Conservation (phyloP, 2,888 invertebrate genomes). For the Carabus problematicus region DNA sequence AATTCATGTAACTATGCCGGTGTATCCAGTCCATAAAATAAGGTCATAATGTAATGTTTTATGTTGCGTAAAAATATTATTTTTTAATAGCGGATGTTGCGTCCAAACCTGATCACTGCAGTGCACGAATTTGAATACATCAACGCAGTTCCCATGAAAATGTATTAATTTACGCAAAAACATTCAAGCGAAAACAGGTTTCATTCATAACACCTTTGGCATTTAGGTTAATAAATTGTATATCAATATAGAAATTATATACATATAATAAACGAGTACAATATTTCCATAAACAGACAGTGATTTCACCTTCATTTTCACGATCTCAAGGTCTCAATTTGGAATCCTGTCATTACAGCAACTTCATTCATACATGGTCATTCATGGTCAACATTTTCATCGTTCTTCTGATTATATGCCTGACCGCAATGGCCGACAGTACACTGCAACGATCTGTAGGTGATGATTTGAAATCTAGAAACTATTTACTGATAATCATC, state of each 20-base stretch:
- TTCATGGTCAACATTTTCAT: slow-evolving; percentile 15
- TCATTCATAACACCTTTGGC: slow-evolving; percentile 4
- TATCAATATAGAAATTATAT: background rate
- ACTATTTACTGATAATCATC: slow-evolving; percentile 19
- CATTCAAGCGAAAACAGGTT: background rate
- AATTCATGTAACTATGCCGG: no score
- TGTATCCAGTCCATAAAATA: no score
- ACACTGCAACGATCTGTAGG: slow-evolving; percentile 5
- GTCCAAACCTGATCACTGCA: no score
- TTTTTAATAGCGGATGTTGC: no score
- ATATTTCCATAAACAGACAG: slow-evolving; percentile 3
- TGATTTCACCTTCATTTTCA: background rate
- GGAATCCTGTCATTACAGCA: slow-evolving; percentile 17
- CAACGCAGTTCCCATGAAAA: no score
- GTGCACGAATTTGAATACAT: no score
- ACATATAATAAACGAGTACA: background rate
- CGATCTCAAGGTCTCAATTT: slow-evolving; percentile 5
- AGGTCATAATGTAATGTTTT: no score
- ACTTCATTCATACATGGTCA: slow-evolving; percentile 21
- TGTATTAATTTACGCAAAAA: no score
- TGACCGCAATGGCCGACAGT: background rate
- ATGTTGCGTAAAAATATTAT: no score
- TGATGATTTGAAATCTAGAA: slow-evolving; percentile 20
- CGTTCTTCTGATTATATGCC: slow-evolving; percentile 18
- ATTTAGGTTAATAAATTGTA: no score